Percentiles rank a stretch among this genome's conserved stretches.
phyloP scores from a whole-genome alignment of 23 tunicate genomes.

The Oikopleura albicans region DNA sequence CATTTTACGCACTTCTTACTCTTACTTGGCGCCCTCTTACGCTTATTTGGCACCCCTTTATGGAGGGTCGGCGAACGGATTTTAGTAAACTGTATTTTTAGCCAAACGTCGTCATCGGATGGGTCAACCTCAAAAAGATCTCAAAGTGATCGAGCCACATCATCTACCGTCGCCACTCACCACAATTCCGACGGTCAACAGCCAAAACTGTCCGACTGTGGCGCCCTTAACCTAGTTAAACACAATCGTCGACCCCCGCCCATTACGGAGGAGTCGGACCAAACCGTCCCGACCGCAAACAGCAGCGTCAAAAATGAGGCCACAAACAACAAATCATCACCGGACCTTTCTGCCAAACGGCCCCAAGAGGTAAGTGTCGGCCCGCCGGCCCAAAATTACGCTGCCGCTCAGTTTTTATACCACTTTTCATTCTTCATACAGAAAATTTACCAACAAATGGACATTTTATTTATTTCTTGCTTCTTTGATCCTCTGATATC shows the following conservation, averaged over 20 bases:
- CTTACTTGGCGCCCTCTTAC: too few species aligned
- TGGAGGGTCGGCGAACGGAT: too few species aligned
- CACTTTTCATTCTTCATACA: too few species aligned
- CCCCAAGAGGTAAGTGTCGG: too few species aligned
- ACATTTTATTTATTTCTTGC: too few species aligned
- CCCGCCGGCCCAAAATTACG: too few species aligned
- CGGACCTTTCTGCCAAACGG: too few species aligned
- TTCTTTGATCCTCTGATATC: too few species aligned
- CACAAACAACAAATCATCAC: neutral
- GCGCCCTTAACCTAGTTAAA: constrained; percentile 1
- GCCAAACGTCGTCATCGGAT: constrained; percentile 11
- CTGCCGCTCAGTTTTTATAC: too few species aligned
- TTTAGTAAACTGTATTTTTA: neutral
- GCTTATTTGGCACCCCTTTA: too few species aligned
- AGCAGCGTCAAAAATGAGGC: neutral
- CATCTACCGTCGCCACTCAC: neutral
- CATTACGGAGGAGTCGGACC: neutral
- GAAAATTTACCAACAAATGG: too few species aligned
- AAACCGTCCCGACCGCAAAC: neutral
- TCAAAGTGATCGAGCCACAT: neutral
- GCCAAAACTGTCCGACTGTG: neutral
- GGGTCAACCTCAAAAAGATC: neutral
- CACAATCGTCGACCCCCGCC: constrained; percentile 6
- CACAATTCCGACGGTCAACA: neutral
- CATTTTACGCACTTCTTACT: too few species aligned